These are phyloP conservation scores for Caenorhabditis sulstoni DNA, from an alignment of 2,888 invertebrate species.

Conservation along the genomic window DNA sequence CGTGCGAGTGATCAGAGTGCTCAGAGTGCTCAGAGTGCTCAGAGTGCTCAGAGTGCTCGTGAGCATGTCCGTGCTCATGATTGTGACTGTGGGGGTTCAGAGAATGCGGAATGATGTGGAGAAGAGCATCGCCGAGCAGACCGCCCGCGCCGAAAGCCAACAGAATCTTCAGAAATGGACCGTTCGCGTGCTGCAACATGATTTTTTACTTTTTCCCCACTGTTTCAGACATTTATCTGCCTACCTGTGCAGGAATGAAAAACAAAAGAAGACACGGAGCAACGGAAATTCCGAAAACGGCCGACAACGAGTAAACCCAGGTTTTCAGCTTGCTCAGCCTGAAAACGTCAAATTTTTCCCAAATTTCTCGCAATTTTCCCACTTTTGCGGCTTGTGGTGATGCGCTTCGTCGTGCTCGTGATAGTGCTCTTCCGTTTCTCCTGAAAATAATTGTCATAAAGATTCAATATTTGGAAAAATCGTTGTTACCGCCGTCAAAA, in stretches of 20 bases:
- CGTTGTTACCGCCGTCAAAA: neutral
- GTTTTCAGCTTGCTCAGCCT: constrained; percentile 22
- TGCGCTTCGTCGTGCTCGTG: constrained; percentile 67
- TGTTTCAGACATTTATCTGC: neutral
- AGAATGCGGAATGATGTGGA: constrained; percentile 98
- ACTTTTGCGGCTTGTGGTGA: constrained; percentile 1
- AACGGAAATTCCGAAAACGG: constrained; percentile 93
- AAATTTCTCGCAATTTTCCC: neutral
- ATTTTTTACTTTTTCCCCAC: too few species aligned
- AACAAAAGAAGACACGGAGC: constrained; percentile 94
- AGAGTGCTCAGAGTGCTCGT: too few species aligned
- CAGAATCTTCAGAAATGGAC: constrained; percentile 89
- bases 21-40: too few species aligned
- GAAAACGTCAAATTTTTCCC: neutral
- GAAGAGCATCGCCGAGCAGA: constrained; percentile 95
- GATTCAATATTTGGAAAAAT: neutral
- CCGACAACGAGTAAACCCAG: constrained; percentile 81
- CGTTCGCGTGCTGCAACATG: constrained; percentile 85
- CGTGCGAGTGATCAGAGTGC: constrained; percentile 49
- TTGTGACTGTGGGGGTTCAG: constrained; percentile 22
- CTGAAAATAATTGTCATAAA: constrained; percentile 14
- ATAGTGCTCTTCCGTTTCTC: constrained; percentile 79
- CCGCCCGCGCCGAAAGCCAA: constrained; percentile 91
- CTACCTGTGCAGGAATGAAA: constrained; percentile 89
- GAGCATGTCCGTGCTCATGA: constrained; percentile 14